Base-by-base conservation (phyloP, 2,797 vertebrate genomes). In the Luscinia megarhynchos region DNA sequence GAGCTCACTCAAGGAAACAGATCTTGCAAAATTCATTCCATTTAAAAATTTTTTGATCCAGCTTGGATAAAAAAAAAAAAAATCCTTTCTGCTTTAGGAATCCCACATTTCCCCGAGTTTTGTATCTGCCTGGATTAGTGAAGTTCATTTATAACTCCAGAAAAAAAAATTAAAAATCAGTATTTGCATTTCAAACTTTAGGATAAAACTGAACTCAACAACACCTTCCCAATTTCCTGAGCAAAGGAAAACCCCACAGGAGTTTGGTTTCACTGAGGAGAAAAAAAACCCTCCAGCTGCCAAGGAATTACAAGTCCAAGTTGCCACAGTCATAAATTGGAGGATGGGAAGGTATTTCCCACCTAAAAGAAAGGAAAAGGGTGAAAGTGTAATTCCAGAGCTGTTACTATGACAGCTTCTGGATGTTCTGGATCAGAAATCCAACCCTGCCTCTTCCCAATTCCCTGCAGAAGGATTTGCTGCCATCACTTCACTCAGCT, bases 1-100 rank as follows among this genome's bases (percentile, higher is more conserved):
- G 22, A 50, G 10, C 4, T 82, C 72, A 22, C 46, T 29, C 24
- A 21, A 66, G 6, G 21, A 30, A 55, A 32, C 3, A 32, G 30
- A 27, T 4, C 30, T n/a, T 54, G 12, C 29, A 50, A 58, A 20
- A 40, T 0, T 67, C 32, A 55, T 55, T 55, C 32, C 13, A 55
- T 22, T n/a, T 55, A 6, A 11, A 40, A 23, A 1, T 27, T 15
- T 2, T 14, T 18, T 58, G 12, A 46, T 5, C 6, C 1, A 32
- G 45, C 19, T 12, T 21, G n/a, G 57, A n/a, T 6, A 23, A 62
- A 72, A 58, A 4, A 62, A 72, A 58, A 4, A 27, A 62, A 72
- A 58, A 4, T 18, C 9, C 15, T 10, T 64, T 46, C 55, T 90
- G 59, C 40, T 66, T 40, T 6, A 66, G 54, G 76, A 78, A 54